phyloP scores from a whole-genome alignment of 2,113 vertebrate species.

The Nesogale talazaci region DNA sequence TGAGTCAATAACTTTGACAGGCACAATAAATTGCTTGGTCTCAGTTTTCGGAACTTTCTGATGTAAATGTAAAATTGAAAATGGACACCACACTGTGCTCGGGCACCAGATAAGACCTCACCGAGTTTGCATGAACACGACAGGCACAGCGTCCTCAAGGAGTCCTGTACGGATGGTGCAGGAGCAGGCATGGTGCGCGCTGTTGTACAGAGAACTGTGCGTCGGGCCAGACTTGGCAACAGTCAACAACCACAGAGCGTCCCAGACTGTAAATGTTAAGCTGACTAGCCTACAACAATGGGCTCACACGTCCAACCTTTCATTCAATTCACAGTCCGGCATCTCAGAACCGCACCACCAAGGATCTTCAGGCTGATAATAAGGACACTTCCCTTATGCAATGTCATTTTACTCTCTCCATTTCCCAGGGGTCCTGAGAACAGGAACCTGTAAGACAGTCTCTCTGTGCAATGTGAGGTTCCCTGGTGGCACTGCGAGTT shows the following conservation, averaged over 20 bases:
- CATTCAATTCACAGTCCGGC: too few relatives aligned
- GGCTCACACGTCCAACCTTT: too few relatives aligned
- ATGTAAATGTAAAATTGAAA: constrained; percentile 19
- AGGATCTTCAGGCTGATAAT: not conserved
- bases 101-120: not conserved
- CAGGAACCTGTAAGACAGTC: not conserved
- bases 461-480: not conserved
- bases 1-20: constrained; percentile 24
- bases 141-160: not conserved
- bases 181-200: not conserved
- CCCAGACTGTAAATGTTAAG: too few relatives aligned
- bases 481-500: too few relatives aligned
- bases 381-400: constrained; percentile 36
- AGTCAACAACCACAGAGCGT: too few relatives aligned
- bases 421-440: not conserved
- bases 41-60: constrained; percentile 42
- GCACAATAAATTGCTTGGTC: not conserved
- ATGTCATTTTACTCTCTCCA: not conserved
- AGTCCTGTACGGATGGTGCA: not conserved
- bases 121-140: not conserved
- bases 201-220: too few relatives aligned
- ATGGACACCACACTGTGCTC: not conserved
- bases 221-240: too few relatives aligned
- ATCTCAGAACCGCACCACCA: too few relatives aligned
- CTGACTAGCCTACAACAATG: too few relatives aligned